phyloP scores from a whole-genome alignment of 2,888 invertebrate species.

The Conistra vaccinii region DNA sequence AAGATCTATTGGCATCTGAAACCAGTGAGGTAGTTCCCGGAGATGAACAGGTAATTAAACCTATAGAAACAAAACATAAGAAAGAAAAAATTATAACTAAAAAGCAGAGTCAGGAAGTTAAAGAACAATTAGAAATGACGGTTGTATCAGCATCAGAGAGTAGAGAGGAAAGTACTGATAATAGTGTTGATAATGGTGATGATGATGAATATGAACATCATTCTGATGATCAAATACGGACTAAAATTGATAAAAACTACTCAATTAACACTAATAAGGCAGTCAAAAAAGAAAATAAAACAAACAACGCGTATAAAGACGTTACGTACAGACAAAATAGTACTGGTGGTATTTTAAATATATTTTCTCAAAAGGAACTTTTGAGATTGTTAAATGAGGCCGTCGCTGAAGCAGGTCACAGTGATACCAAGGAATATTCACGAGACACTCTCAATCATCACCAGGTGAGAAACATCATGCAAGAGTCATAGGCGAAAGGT shows the following conservation, averaged over 20 bases:
- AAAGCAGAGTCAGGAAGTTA: neutral
- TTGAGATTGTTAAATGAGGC: conserved; percentile 36
- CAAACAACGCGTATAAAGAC: conserved; percentile 2
- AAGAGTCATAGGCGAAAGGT: neutral
- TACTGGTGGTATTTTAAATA: conserved; percentile 1
- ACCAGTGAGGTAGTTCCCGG: neutral
- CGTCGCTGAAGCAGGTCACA: conserved; percentile 31
- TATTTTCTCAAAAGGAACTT: conserved; percentile 22
- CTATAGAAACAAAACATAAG: no score
- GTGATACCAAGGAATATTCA: neutral
- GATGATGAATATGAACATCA: neutral
- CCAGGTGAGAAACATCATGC: neutral
- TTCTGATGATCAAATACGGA: neutral
- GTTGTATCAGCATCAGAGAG: neutral
- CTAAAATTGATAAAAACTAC: neutral
- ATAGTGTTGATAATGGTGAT: neutral
- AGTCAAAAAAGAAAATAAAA: neutral
- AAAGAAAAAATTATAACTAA: neutral
- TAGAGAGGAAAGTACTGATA: conserved; percentile 1
- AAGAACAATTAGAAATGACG: neutral
- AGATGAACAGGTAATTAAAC: neutral
- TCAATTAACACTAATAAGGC: neutral
- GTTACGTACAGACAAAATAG: conserved; percentile 22
- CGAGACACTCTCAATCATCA: neutral
- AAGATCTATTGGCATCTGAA: conserved; percentile 59